Evolutionary conservation across 1,140 invertebrate species (phyloP).

Genomic region (Drosophila pallidifrons): DNA sequence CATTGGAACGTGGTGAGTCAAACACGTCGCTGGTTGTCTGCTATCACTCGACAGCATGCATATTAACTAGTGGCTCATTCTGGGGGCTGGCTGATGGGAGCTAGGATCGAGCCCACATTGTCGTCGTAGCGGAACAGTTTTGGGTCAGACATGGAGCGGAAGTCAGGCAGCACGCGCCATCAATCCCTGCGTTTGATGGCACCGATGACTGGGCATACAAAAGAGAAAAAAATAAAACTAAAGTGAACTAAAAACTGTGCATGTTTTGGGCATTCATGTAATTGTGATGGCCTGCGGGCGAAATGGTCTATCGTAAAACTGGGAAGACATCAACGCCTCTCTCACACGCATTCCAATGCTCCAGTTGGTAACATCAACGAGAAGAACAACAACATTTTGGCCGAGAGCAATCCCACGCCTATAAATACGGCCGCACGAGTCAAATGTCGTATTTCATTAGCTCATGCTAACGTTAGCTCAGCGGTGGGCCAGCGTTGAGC

Average conservation of each 20-base stretch:
- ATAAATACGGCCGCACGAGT: constrained; percentile 77
- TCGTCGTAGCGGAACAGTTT: constrained; percentile 31
- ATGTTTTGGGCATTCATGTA: constrained; percentile 1
- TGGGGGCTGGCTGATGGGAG: background rate
- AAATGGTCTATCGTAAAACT: constrained; percentile 38
- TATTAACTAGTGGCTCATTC: constrained; percentile 63
- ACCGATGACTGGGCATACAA: constrained; percentile 25
- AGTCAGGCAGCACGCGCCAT: constrained; percentile 72
- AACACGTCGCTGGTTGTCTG: constrained; percentile 51
- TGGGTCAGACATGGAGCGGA: constrained; percentile 58
- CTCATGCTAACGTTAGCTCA: constrained; percentile 71
- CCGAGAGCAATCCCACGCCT: constrained; percentile 78
- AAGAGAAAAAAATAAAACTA: background rate
- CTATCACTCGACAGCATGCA: constrained; percentile 67
- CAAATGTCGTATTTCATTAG: constrained; percentile 84
- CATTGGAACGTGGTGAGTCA: constrained; percentile 67
- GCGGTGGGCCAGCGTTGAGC: constrained; percentile 51
- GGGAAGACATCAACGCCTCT: constrained; percentile 48
- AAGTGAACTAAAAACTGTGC: background rate
- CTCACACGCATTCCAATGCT: constrained; percentile 28
- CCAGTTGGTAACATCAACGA: constrained; percentile 24
- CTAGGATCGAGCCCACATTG: constrained; percentile 12
- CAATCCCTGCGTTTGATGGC: constrained; percentile 53
- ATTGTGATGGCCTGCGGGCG: constrained; percentile 12
- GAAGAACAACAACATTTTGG: constrained; percentile 29